A percentile compares a stretch with the other conserved stretches of the same genome.
These are phyloP conservation scores for Eulemur mongoz DNA, from an alignment of 2,797 vertebrate genomes.

Conservation along the genomic window DNA sequence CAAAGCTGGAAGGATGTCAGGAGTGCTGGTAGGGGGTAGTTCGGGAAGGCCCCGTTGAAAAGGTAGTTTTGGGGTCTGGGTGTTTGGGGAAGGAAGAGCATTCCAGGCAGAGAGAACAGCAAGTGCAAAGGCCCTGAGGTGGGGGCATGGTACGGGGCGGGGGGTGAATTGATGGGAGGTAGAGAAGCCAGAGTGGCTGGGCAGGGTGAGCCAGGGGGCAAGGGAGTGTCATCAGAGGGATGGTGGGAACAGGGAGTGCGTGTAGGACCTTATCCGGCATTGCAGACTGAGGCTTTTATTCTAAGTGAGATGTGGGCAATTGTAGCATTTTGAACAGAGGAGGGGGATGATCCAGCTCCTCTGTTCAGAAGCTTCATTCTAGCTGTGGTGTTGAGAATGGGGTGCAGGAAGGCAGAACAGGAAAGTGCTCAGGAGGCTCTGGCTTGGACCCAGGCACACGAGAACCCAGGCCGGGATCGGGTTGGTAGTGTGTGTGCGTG, in stretches of 20 bases:
- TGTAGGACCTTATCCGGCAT: rapidly evolving
- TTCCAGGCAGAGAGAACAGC: not conserved
- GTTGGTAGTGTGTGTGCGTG: rapidly evolving
- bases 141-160: rapidly evolving
- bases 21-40: too few species aligned
- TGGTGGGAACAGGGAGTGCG: not conserved
- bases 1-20: not conserved
- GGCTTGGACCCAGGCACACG: not conserved
- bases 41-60: not conserved
- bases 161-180: too few species aligned
- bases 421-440: not conserved
- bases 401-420: not conserved
- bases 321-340: not conserved
- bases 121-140: not conserved
- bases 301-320: not conserved
- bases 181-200: not conserved
- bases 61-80: not conserved
- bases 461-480: rapidly evolving
- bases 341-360: not conserved
- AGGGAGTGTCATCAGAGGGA: not conserved
- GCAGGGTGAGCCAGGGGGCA: not conserved
- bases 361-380: not conserved
- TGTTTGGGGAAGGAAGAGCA: not conserved
- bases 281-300: not conserved
- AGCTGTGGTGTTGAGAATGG: not conserved